Conservation (phyloP, 1,140 invertebrate genomes). For the Zaprionus gabonicus region DNA sequence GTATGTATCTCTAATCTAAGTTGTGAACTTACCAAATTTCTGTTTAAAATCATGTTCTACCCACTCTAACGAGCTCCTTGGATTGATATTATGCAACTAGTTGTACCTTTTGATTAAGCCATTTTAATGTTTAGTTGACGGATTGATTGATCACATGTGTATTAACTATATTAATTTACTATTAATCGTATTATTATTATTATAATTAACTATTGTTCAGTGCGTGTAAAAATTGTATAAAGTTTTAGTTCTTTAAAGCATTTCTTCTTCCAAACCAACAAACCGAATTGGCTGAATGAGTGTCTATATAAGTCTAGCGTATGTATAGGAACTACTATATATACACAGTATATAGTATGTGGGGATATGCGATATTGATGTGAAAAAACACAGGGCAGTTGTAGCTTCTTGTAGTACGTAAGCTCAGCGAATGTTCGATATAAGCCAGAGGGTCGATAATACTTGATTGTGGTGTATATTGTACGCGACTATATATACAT, state of each 20-base stretch:
- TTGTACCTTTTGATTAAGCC: slow-evolving; percentile 8
- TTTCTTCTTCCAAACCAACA: slow-evolving; percentile 60
- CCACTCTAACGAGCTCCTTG: neutral
- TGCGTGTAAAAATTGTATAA: slow-evolving; percentile 71
- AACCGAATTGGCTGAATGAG: slow-evolving; percentile 59
- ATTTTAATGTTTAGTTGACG: slow-evolving; percentile 11
- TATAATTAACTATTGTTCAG: slow-evolving; percentile 32
- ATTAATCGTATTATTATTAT: slow-evolving; percentile 27
- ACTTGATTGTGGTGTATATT: slow-evolving; percentile 50
- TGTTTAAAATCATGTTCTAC: slow-evolving; percentile 11
- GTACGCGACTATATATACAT: slow-evolving; percentile 59
- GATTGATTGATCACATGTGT: neutral
- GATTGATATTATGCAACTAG: slow-evolving; percentile 31
- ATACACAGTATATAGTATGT: slow-evolving; percentile 38
- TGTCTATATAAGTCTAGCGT: slow-evolving; percentile 35
- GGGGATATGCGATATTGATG: slow-evolving; percentile 65
- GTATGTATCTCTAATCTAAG: slow-evolving; percentile 18
- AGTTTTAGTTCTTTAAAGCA: slow-evolving; percentile 63
- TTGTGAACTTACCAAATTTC: slow-evolving; percentile 50
- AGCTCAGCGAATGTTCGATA: slow-evolving; percentile 45
- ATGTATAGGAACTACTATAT: slow-evolving; percentile 37
- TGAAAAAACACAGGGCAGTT: slow-evolving; percentile 58
- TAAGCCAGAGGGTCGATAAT: slow-evolving; percentile 55
- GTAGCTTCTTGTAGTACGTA: slow-evolving; percentile 33
- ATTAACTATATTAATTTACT: slow-evolving; percentile 15